These are phyloP conservation scores for Lypha dubia DNA, from an alignment of 2,888 invertebrate genomes.

Conservation along the genomic window DNA sequence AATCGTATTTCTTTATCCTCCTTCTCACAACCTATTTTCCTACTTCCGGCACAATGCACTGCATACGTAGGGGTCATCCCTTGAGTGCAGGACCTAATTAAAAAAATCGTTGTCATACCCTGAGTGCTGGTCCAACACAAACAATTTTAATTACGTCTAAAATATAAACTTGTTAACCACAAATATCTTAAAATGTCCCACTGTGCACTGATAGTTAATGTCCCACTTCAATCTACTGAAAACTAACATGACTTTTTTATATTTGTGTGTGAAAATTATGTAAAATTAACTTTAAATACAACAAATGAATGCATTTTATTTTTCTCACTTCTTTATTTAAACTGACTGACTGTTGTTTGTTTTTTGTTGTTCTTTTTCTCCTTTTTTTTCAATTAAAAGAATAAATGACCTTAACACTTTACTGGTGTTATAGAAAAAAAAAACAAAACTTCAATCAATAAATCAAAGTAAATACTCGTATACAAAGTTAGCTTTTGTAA, in stretches of 20 bases:
- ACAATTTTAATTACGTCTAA: too few species aligned
- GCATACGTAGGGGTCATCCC: too few species aligned
- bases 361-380: too few species aligned
- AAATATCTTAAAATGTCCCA: too few species aligned
- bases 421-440: too few species aligned
- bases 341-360: not conserved
- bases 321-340: constrained; percentile 1
- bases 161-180: too few species aligned
- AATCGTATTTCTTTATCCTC: too few species aligned
- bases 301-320: not conserved
- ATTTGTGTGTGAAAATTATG: not conserved
- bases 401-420: constrained; percentile 24
- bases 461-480: constrained; percentile 39
- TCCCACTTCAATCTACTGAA: not conserved
- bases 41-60: too few species aligned
- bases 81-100: too few species aligned
- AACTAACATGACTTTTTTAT: not conserved
- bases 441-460: constrained; percentile 48
- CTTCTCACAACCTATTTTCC: too few species aligned
- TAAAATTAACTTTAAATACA: not conserved
- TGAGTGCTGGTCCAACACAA: too few species aligned
- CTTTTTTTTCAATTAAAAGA: constrained; percentile 1
- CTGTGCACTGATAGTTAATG: not conserved
- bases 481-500: not conserved
- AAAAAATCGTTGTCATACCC: too few species aligned